Evolutionary conservation across 2,113 vertebrate genomes (phyloP).

Genomic region (Leuciscus idus): DNA sequence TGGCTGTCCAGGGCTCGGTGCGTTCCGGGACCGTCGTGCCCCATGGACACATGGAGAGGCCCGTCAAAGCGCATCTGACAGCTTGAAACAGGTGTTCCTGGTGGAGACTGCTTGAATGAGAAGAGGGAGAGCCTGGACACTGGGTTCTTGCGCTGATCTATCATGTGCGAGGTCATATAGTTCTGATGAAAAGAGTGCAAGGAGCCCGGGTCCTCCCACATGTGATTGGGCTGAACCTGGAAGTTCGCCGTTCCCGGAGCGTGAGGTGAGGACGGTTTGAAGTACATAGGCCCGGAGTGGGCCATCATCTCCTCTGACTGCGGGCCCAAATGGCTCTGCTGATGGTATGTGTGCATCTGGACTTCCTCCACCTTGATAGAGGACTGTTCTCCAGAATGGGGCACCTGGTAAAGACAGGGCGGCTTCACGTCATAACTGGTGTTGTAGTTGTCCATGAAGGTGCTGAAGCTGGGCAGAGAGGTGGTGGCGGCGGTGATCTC

Average conservation of each 20-base stretch:
- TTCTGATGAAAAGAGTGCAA: constrained; percentile 98
- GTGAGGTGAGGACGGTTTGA: constrained; percentile 96
- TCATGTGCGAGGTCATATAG: constrained; percentile 95
- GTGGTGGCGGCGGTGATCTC: constrained; percentile 98
- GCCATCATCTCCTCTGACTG: constrained; percentile 94
- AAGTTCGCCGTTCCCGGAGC: constrained; percentile 91
- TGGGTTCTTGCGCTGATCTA: constrained; percentile 93
- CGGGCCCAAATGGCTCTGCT: constrained; percentile 89
- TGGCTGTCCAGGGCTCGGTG: constrained; percentile 90
- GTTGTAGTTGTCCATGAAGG: constrained; percentile 99
- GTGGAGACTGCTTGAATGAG: constrained; percentile 98
- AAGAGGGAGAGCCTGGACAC: constrained; percentile 96
- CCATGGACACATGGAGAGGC: constrained; percentile 92
- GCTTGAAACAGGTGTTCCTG: constrained; percentile 93
- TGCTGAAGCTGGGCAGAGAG: constrained; percentile 99
- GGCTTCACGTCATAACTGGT: constrained; percentile 98
- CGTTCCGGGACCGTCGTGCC: constrained; percentile 83
- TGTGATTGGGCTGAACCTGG: constrained; percentile 91
- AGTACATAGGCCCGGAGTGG: constrained; percentile 95
- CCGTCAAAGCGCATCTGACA: constrained; percentile 99
- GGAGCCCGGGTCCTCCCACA: constrained; percentile 96
- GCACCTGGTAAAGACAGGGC: constrained; percentile 99
- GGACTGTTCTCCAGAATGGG: constrained; percentile 92
- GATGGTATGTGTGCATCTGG: constrained; percentile 96
- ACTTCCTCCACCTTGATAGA: constrained; percentile 99